Evolutionary conservation across 2,113 vertebrate genomes (phyloP).

Genomic region (Phasianus colchicus): DNA sequence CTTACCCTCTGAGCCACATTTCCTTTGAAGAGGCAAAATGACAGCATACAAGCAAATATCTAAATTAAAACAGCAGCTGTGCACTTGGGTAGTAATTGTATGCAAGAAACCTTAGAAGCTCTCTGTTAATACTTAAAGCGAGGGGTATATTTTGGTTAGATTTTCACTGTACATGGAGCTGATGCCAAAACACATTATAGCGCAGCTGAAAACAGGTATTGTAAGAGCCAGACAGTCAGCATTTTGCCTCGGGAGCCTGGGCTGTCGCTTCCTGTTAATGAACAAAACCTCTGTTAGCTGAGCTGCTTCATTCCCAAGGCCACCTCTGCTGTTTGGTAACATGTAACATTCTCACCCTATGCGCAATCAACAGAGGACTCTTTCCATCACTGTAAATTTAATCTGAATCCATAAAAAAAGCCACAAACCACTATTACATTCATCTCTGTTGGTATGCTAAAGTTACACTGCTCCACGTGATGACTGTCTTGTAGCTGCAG

Average conservation of each 20-base stretch:
- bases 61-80: constrained; percentile 65
- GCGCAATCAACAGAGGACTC: background rate
- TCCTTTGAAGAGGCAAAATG: constrained; percentile 62
- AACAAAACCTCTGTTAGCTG: background rate
- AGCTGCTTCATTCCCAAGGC: background rate
- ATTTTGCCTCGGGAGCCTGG: background rate
- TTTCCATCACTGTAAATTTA: background rate
- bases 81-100: constrained; percentile 48
- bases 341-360: accelerated
- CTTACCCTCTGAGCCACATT: constrained; percentile 35
- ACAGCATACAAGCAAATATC: constrained; percentile 57
- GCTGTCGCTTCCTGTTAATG: background rate
- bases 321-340: background rate
- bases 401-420: background rate
- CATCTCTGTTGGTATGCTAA: background rate
- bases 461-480: background rate
- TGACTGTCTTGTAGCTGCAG: background rate
- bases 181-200: constrained; percentile 34
- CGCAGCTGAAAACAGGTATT: constrained; percentile 32
- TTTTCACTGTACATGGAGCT: constrained; percentile 15
- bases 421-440: background rate
- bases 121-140: background rate
- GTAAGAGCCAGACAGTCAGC: background rate
- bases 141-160: constrained; percentile 41
- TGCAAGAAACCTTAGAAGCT: constrained; percentile 57